phyloP scores from a whole-genome alignment of 2,797 vertebrate species.

The Hozukius guyotensis region DNA sequence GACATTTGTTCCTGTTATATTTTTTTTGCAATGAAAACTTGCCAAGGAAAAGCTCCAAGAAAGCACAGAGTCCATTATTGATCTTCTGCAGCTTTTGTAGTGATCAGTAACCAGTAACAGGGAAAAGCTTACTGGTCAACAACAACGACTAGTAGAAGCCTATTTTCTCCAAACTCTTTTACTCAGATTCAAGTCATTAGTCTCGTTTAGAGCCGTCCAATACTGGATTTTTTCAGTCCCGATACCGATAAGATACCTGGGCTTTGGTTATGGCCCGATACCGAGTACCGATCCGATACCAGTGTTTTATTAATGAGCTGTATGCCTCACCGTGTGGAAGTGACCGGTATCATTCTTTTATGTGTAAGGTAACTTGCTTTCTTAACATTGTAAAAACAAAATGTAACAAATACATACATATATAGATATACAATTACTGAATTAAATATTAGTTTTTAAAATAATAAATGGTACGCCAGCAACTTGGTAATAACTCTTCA shows the following conservation, averaged over 20 bases:
- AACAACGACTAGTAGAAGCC: not conserved
- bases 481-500: too few relatives aligned
- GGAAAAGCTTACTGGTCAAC: not conserved
- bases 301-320: too few relatives aligned
- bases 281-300: not conserved
- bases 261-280: not conserved
- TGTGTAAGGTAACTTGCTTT: fast-evolving
- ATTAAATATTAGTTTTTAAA: too few relatives aligned
- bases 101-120: not conserved
- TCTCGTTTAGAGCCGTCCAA: not conserved
- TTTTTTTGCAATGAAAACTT: not conserved
- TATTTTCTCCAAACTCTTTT: not conserved
- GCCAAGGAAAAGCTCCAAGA: not conserved
- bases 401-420: too few relatives aligned
- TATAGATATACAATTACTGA: too few relatives aligned
- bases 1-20: constrained; percentile 9
- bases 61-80: not conserved
- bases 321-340: too few relatives aligned
- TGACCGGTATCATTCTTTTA: too few relatives aligned
- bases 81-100: not conserved
- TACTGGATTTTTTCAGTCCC: not conserved
- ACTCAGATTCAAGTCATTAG: not conserved
- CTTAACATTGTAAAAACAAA: too few relatives aligned
- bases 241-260: not conserved
- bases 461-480: too few relatives aligned